Base-by-base conservation (phyloP, 2,888 invertebrate genomes). In the Acanthosepion pharaonis region DNA sequence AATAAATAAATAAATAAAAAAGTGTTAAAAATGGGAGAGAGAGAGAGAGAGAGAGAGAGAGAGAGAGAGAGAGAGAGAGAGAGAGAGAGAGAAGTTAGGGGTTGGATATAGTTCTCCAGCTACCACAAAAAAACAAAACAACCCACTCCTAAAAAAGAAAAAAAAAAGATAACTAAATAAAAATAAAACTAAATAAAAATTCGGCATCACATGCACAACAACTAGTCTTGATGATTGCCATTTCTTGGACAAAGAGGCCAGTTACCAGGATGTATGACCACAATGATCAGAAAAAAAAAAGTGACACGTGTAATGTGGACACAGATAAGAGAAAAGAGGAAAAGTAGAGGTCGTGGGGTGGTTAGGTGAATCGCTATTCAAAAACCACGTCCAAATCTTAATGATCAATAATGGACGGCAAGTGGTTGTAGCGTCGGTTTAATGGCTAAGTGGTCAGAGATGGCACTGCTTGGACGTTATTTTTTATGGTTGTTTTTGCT, bases 401-500 rank as follows among this genome's bases (percentile, higher is more conserved):
- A 78, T 78, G 78, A 78, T 78, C 78, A 33, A 78, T 78, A 78
- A 78, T 78, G n/a, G 78, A 78, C 23, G 59, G 59, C 59, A 59
- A 59, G 78, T 33, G 78, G n/a, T n/a, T 18, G 78, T 78, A 78
- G 78, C 78, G 15, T 78, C 78, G 78, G 78, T 78, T 78, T 78
- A 78, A 78, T 78, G 78, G 78, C 78, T 78, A 33, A 78, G 78
- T 78, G 78, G 78, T 18, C 78, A 78, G 78, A 78, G 78, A 78
- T 78, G 78, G 78, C 78, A 78, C 78, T 78, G n/a, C 78, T n/a
- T 78, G 78, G 78, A 33, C 78, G 78, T 33, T 18, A 33, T 78
- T 78, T n/a, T 78, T 78, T 78, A n/a, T 78, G 5, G 11, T 5
- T 78, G 8, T n/a, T 78, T n/a, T 78, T 78, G n/a, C n/a, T 78